Evolutionary conservation across 2,797 vertebrate species (phyloP).

Genomic region (Sphenopsis melanotis): DNA sequence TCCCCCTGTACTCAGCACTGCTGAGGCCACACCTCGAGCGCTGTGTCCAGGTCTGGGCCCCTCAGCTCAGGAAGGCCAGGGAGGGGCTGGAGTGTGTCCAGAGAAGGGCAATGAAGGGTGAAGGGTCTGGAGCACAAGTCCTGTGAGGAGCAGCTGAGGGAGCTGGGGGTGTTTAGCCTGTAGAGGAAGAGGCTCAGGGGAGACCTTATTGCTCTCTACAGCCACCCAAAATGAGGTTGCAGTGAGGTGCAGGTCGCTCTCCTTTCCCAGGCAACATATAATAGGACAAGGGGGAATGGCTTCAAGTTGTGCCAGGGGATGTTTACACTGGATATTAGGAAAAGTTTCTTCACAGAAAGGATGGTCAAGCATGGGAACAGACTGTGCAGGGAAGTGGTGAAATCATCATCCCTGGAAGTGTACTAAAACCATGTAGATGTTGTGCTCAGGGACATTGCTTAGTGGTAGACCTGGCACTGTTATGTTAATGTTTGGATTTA

Average conservation of each 20-base stretch:
- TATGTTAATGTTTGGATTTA: not conserved
- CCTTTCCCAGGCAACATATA: not conserved
- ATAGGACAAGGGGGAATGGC: not conserved
- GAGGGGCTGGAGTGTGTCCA: not conserved
- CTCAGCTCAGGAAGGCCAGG: not conserved
- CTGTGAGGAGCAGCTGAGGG: not conserved
- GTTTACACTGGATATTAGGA: not conserved
- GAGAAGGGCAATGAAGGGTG: fast-evolving
- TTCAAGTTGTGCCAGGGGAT: not conserved
- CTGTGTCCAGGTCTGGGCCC: not conserved
- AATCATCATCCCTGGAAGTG: not conserved
- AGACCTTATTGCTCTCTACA: not conserved
- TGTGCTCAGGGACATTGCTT: not conserved
- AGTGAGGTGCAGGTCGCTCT: not conserved
- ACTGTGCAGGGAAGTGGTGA: not conserved
- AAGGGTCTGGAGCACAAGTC: not conserved
- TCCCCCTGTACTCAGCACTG: fast-evolving
- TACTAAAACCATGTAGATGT: not conserved
- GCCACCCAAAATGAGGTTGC: not conserved
- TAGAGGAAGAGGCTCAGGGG: not conserved
- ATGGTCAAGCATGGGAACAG: not conserved
- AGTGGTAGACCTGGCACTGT: not conserved
- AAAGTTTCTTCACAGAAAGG: not conserved
- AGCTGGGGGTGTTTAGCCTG: not conserved
- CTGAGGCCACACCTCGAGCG: fast-evolving